Evolutionary conservation across 2,888 invertebrate genomes (phyloP), one percentile per base, ranked within the genome.

Genomic region (Leucophora obtusa): DNA sequence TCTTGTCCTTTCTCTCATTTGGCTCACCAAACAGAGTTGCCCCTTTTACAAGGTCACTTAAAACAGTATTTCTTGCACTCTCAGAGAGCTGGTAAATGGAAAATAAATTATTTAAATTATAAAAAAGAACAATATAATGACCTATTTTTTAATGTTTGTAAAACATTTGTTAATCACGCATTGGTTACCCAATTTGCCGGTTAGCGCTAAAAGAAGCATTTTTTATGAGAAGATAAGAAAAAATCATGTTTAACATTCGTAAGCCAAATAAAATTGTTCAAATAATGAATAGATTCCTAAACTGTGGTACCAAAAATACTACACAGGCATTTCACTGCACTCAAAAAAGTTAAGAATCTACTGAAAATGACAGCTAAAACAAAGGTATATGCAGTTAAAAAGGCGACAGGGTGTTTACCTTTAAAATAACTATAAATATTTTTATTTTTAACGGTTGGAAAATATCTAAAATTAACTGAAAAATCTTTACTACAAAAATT

Each of bases 1-100:
- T n/a, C n/a, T n/a, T n/a, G n/a, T n/a, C n/a, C 28, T 33, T 4
- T 21, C 28, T 62, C 38, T 38, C 14, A 7, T 47, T 47, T 47
- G 1, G n/a, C 11, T 47, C 7, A n/a, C n/a, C 43, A 1, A 47
- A n/a, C n/a, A 68, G 56, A 21, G 18, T 68, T 68, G 56, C 68
- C 68, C 24, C 11, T 14, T 56, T 47, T 28, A 28, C 68, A 68
- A 68, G 54, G 66, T 68, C 66, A 68, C 14, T 11, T 38, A 11
- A 11, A 3, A 38, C 2, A 38, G 11, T 14, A 38, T 14, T 14
- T 11, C 14, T 11, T 38, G 11, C 11, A 38, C 38, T 38, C 38
- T 38, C 11, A 38, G 38, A 38, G 38, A 14, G 38, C 11, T 15
- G n/a, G 0, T 43, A 35, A 51, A 51, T 15, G 33, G 2, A 4